Evolutionary conservation across 2,888 invertebrate species (phyloP).

Genomic region (Tachina lurida): DNA sequence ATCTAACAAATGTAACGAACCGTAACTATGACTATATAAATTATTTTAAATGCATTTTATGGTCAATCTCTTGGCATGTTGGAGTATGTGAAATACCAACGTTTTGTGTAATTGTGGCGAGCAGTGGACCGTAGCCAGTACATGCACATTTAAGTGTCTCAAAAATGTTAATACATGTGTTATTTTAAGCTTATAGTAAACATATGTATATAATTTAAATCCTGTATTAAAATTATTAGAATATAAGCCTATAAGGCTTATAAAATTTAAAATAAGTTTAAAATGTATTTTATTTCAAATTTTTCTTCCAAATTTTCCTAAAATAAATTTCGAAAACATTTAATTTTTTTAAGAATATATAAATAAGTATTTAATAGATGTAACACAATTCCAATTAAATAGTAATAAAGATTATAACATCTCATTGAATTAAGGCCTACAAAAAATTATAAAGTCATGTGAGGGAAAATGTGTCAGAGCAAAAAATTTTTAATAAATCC

Average conservation of each 20-base stretch:
- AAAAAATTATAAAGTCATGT: too few relatives aligned
- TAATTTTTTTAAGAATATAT: neutral
- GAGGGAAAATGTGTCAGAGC: too few relatives aligned
- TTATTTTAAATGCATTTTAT: constrained; percentile 46
- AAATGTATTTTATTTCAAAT: too few relatives aligned
- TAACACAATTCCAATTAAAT: neutral
- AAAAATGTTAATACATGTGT: neutral
- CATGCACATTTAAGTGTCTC: neutral
- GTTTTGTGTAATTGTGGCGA: neutral
- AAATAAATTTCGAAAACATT: neutral
- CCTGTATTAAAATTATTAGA: neutral
- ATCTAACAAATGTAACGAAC: constrained; percentile 49
- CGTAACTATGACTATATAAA: constrained; percentile 49
- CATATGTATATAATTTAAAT: neutral
- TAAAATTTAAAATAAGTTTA: too few relatives aligned
- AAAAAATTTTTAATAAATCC: too few relatives aligned
- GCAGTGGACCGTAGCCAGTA: neutral
- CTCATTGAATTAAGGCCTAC: too few relatives aligned
- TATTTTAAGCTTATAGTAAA: too few relatives aligned
- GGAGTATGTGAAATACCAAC: neutral
- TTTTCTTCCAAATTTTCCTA: neutral
- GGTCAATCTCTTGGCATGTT: constrained; percentile 27
- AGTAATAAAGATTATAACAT: too few relatives aligned
- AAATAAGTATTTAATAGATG: neutral
- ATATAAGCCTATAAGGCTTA: neutral